Evolutionary conservation across 92 coral and sea anemone species (phyloP).

Genomic region (Blastomussa wellsi): DNA sequence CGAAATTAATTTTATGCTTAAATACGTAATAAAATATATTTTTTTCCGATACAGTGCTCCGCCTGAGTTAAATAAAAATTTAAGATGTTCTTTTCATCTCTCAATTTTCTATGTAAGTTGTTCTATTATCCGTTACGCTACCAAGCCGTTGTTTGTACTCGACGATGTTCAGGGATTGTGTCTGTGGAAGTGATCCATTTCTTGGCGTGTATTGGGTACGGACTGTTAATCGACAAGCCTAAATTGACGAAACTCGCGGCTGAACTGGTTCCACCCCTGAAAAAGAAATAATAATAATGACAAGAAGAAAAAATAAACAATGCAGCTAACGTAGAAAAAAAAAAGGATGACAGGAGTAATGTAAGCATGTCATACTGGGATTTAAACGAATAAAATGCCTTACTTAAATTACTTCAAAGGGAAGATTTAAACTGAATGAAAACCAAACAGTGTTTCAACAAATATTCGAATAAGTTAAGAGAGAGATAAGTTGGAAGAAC

Average conservation of each 20-base stretch:
- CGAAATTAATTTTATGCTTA: background rate
- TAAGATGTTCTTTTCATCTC: background rate
- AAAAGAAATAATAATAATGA: background rate
- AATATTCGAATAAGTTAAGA: too few relatives aligned
- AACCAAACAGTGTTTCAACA: too few relatives aligned
- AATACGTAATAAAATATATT: constrained; percentile 10
- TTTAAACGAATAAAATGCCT: background rate
- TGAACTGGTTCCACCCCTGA: constrained; percentile 85
- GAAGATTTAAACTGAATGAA: too few relatives aligned
- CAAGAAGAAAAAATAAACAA: background rate
- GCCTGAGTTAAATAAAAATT: constrained; percentile 1
- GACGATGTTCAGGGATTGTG: constrained; percentile 39
- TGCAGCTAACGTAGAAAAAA: too few relatives aligned
- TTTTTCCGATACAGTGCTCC: background rate
- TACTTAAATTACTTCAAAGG: background rate
- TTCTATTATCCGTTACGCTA: background rate
- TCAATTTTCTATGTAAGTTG: background rate
- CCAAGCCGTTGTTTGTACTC: constrained; percentile 48
- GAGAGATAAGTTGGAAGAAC: background rate
- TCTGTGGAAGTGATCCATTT: constrained; percentile 19
- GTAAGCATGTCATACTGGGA: background rate
- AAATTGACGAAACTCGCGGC: constrained; percentile 93
- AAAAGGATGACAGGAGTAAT: background rate
- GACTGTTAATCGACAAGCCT: constrained; percentile 87
- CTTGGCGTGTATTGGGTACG: constrained; percentile 62